These are phyloP conservation scores for Drosophila acutilabella DNA, from an alignment of 2,888 invertebrate genomes.

Conservation along the genomic window DNA sequence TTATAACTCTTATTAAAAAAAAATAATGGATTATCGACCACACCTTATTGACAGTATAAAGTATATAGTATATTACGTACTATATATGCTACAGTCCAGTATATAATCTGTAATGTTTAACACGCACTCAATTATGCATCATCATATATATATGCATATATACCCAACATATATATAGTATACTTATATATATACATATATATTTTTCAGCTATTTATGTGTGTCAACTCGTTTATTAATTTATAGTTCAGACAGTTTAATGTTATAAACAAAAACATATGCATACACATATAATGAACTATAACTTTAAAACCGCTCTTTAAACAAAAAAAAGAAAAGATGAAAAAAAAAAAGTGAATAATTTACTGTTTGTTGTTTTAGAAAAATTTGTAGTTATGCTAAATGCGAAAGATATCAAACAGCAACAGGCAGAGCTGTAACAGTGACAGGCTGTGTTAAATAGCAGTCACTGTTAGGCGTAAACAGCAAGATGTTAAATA, in stretches of 20 bases:
- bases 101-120: constrained; percentile 25
- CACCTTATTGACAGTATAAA: neutral
- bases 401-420: constrained; percentile 10
- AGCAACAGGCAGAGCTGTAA: constrained; percentile 13
- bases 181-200: constrained; percentile 24
- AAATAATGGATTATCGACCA: no score
- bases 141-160: constrained; percentile 15
- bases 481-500: constrained; percentile 6
- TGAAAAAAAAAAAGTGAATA: constrained; percentile 14
- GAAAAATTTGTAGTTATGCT: constrained; percentile 47
- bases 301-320: constrained; percentile 7
- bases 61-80: constrained; percentile 15
- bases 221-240: constrained; percentile 52
- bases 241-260: constrained; percentile 47
- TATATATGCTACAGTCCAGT: constrained; percentile 22
- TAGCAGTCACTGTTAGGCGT: neutral
- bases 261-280: constrained; percentile 21
- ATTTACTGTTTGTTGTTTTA: constrained; percentile 47
- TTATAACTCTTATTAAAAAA: no score
- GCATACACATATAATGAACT: constrained; percentile 21
- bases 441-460: neutral
- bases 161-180: constrained; percentile 24
- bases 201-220: constrained; percentile 52
- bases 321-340: neutral
- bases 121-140: constrained; percentile 17